Percentiles rank a stretch among this genome's conserved stretches.
Conservation (phyloP, 2,888 invertebrate species). For the Pseudococcus jackbeardsleyi region DNA sequence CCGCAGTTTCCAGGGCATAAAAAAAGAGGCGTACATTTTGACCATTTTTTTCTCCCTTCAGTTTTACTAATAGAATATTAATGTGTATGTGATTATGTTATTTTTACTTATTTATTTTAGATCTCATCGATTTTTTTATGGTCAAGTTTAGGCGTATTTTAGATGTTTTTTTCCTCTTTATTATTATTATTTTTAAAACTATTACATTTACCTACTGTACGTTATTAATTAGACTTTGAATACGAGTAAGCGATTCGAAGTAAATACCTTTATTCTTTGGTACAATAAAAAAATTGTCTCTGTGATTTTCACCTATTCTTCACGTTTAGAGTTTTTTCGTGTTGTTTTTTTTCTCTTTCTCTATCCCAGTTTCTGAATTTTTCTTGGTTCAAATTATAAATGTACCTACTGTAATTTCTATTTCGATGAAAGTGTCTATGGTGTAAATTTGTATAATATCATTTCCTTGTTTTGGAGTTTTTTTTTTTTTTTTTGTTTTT, state of each 20-base stretch:
- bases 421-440: background rate
- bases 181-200: background rate
- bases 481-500: background rate
- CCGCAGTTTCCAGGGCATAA: background rate
- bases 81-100: constrained; percentile 50
- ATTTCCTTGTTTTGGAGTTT: constrained; percentile 13
- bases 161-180: background rate
- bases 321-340: background rate
- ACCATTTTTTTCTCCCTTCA: constrained; percentile 16
- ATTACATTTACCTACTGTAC: background rate
- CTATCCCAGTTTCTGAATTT: background rate
- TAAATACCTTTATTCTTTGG: constrained; percentile 7
- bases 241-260: background rate
- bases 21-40: background rate
- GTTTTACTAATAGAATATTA: constrained; percentile 26
- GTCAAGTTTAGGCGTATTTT: constrained; percentile 5
- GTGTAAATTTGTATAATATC: constrained; percentile 35
- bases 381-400: background rate
- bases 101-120: constrained; percentile 55
- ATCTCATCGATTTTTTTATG: constrained; percentile 47
- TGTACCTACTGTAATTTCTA: background rate
- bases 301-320: constrained; percentile 35
- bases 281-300: constrained; percentile 35
- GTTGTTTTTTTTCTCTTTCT: background rate
- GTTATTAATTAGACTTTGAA: constrained; percentile 44